Evolutionary conservation across 2,113 vertebrate genomes (phyloP), one percentile per base, ranked within the genome.

Genomic region (Morone chrysops): DNA sequence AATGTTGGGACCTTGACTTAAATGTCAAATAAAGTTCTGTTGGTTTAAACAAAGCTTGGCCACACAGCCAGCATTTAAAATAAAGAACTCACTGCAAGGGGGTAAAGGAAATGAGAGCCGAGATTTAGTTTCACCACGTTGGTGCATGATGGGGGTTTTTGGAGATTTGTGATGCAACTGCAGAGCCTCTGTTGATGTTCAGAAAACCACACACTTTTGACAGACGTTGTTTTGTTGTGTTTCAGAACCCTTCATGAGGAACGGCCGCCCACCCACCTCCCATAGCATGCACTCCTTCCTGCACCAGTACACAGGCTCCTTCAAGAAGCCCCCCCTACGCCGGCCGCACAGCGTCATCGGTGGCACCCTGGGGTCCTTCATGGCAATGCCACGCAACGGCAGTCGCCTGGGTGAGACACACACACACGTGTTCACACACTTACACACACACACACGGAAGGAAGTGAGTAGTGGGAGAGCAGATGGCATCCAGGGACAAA

Each of bases 211-310:
- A 66, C 76, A 51, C 3, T 47, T 7, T 0, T n/a, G 8, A 36
- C 50, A 6, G 25, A 45, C 5, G 5, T 54, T 48, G 13, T 11
- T 63, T 17, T 54, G 56, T 66, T 84, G 48, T 60, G 18, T 90
- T 92, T 69, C 96, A 99, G 97, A 99, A 91, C 97, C 98, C 43
- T 97, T 98, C 90, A 97, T 99, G 96, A 98, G 97, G 96, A 99
- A 99, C 90, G 98, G 97, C 92, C 96, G 97, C 80, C 97, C 97
- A 68, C 97, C 97, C 78, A 96, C 98, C 12, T 98, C 98, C 86
- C 97, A 99, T 95, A 98, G 97, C 86, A 96, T 99, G 96, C 98
- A 99, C 93, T 99, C 98, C 82, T 99, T 99, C 93, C 96, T 99
- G 82, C 97, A 99, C 92, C 98, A 99, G 80, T 99, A 99, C 95